Conservation (phyloP, 64 coral and sea anemone species). For the Exaiptasia diaphana region DNA sequence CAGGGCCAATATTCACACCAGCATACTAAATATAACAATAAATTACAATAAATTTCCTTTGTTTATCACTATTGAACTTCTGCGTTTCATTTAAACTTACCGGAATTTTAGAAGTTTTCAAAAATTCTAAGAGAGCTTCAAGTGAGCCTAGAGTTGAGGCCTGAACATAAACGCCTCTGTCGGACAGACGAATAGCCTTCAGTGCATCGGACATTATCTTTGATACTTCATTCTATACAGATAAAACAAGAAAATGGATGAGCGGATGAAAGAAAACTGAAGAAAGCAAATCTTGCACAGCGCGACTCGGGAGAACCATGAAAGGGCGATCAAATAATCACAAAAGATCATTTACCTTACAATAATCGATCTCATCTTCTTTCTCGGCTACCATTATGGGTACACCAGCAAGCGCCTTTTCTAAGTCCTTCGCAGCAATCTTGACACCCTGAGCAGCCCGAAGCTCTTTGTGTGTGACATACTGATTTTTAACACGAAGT, state of each 20-base stretch:
- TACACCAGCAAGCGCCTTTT: constrained; percentile 90
- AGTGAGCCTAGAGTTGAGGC: constrained; percentile 94
- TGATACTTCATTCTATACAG: constrained; percentile 66
- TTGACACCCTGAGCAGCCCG: constrained; percentile 80
- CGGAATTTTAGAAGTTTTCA: constrained; percentile 89
- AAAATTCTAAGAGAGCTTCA: constrained; percentile 90
- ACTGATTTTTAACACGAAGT: constrained; percentile 90
- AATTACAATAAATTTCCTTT: neutral
- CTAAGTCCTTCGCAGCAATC: constrained; percentile 87
- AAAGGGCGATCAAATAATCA: too few relatives aligned
- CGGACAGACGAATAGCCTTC: constrained; percentile 82
- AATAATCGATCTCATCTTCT: constrained; percentile 80
- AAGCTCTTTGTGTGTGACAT: constrained; percentile 84
- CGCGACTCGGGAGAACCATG: too few relatives aligned
- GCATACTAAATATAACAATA: constrained; percentile 66
- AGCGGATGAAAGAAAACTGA: too few relatives aligned
- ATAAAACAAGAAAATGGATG: neutral
- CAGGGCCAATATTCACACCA: constrained; percentile 90
- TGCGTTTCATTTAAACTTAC: too few relatives aligned
- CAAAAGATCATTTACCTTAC: too few relatives aligned
- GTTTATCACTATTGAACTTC: too few relatives aligned
- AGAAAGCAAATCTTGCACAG: too few relatives aligned
- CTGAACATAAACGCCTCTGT: constrained; percentile 92
- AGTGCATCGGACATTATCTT: constrained; percentile 59
- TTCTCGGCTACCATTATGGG: constrained; percentile 78